Percentiles rank a stretch among this genome's conserved stretches.
These are phyloP conservation scores for Myotis brandtii DNA, from an alignment of 2,113 vertebrate genomes.

Conservation along the genomic window DNA sequence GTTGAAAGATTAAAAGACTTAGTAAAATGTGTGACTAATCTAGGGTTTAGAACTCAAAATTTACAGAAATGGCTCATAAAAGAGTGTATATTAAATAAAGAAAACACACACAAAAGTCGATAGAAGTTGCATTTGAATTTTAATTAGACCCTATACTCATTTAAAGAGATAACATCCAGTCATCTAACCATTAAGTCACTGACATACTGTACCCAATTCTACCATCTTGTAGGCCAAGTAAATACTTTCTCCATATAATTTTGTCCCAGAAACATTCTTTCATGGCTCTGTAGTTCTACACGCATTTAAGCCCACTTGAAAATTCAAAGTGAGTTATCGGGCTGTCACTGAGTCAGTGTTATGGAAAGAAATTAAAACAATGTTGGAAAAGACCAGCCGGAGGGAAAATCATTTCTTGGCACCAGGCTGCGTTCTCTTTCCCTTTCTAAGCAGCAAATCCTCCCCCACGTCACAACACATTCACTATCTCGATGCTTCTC, in stretches of 20 bases:
- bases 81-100: not conserved
- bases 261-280: not conserved
- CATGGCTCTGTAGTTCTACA: not conserved
- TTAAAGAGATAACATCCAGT: not conserved
- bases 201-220: fast-evolving
- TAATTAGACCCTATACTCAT: not conserved
- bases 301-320: not conserved
- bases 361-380: not conserved
- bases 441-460: not conserved
- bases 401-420: not conserved
- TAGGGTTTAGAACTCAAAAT: not conserved
- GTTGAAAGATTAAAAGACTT: not conserved
- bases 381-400: not conserved
- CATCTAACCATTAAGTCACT: not conserved
- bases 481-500: not conserved
- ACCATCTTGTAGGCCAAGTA: not conserved
- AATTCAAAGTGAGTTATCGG: not conserved
- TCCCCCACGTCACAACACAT: not conserved
- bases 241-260: not conserved
- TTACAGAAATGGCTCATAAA: not conserved
- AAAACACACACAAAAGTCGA: not conserved
- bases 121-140: not conserved
- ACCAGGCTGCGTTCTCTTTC: not conserved
- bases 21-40: not conserved
- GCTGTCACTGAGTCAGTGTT: not conserved